Evolutionary conservation across 37 sponge, comb jelly and placozoan species (phyloP), one percentile per base, ranked within the genome.

Genomic region (Sycon ciliatum): DNA sequence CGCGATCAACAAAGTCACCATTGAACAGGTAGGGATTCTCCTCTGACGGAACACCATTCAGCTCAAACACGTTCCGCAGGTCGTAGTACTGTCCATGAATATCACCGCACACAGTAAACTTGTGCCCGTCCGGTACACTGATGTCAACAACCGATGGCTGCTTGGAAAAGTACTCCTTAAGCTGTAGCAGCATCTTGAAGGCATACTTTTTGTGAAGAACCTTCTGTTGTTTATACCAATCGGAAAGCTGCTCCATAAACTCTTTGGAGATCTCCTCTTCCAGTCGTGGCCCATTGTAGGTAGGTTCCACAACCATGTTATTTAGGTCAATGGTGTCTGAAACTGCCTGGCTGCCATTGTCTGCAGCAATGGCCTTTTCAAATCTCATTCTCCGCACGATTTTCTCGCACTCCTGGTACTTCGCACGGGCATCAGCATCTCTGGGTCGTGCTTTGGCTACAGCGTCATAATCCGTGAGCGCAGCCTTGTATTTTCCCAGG

Each of bases 1-100:
- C 99, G 69, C 99, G 57, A 69, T 97, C 99, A 1, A 97, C 99
- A 86, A 97, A 97, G 70, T 97, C 99, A 18, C 99, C 99, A 68
- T 97, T 97, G 66, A 97, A 97, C 2, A 97, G 82, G 76, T 93
- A 93, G 68, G 93, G 93, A 71, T 97, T 97, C 35, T 85, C 85
- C 4, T 55, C 54, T 1, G 92, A 88, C 3, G 99, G 99, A 20
- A 86, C 32, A 13, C 92, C 92, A 68, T 97, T 97, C 26, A 97
- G 81, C 39, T 88, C 58, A 49, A 97, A 97, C 58, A 97, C 89
- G 74, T 97, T 97, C 22, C 88, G 81, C 0, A 97, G 84, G 54
- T 97, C 99, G 70, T 97, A 97, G 56, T 74, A 97, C 69, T 97
- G 99, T 49, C 99, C 99, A 39, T 97, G 99, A 49, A 97, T 91